A percentile compares a stretch with the other conserved stretches of the same genome.
These are phyloP conservation scores for Ataeniobius toweri DNA, from an alignment of 2,797 vertebrate genomes.

Conservation along the genomic window DNA sequence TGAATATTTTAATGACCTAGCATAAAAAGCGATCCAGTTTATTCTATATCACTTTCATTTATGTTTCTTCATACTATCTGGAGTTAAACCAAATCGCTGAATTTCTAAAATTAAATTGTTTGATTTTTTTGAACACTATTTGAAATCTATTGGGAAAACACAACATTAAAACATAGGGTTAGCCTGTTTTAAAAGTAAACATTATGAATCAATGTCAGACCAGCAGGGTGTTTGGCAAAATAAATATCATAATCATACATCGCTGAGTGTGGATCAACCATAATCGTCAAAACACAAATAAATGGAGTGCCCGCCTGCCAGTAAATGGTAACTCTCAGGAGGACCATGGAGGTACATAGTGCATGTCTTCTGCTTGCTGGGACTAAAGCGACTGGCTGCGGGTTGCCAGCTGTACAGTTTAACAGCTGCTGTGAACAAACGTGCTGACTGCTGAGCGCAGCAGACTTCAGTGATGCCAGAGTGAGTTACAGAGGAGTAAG, in stretches of 20 bases:
- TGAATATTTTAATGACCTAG: not conserved
- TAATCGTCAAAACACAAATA: conserved; percentile 51
- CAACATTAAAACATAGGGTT: conserved; percentile 11
- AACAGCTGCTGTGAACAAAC: conserved; percentile 60
- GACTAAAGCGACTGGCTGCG: conserved; percentile 64
- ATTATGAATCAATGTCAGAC: conserved; percentile 40
- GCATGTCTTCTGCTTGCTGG: conserved; percentile 61
- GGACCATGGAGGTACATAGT: conserved; percentile 64
- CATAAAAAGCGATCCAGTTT: too few species aligned
- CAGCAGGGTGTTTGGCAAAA: conserved; percentile 48
- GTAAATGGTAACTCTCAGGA: conserved; percentile 62
- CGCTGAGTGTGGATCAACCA: conserved; percentile 62
- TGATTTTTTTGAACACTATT: not conserved
- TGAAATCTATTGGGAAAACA: not conserved
- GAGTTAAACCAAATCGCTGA: not conserved
- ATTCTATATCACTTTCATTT: not conserved
- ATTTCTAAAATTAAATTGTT: too few species aligned
- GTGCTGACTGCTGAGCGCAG: conserved; percentile 66
- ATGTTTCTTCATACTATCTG: not conserved
- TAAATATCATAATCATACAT: conserved; percentile 56
- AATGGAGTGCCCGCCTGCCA: conserved; percentile 42
- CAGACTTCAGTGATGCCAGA: conserved; percentile 64
- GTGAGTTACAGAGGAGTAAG: conserved; percentile 69
- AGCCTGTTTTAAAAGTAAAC: conserved; percentile 29
- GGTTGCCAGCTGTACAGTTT: conserved; percentile 63